Conservation (phyloP, 2,113 vertebrate genomes). For the Nyctereutes procyonoides region DNA sequence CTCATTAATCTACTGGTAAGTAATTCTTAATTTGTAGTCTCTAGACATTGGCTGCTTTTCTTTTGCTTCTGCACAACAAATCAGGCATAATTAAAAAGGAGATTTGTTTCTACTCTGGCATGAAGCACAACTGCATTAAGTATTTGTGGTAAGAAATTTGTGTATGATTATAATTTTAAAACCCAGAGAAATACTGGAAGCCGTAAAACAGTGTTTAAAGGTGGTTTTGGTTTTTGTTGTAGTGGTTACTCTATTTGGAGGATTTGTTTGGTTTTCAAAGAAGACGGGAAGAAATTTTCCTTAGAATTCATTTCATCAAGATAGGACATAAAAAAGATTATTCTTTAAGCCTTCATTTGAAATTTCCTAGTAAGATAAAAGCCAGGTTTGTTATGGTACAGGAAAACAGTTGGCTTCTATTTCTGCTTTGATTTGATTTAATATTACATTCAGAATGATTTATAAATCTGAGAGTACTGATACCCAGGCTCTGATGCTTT, state of each 20-base stretch:
- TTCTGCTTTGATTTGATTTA: constrained; percentile 19
- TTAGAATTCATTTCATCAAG: constrained; percentile 48
- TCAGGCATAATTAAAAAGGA: neutral
- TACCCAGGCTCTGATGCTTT: neutral
- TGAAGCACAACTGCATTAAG: neutral
- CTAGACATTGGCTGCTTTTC: neutral
- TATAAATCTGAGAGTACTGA: neutral
- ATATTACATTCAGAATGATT: neutral
- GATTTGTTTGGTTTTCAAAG: constrained; percentile 4
- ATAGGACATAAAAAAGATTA: neutral
- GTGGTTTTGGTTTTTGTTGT: neutral
- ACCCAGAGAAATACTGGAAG: constrained; percentile 7
- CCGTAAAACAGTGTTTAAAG: neutral
- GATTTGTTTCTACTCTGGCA: constrained; percentile 7
- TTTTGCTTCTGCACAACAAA: neutral
- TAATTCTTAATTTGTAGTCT: neutral
- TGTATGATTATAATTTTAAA: constrained; percentile 28
- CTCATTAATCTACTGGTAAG: neutral
- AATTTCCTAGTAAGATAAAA: constrained; percentile 20
- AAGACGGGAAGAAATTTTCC: neutral
- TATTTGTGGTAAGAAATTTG: constrained; percentile 27
- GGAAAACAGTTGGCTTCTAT: neutral
- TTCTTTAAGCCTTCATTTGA: constrained; percentile 27
- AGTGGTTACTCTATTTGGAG: neutral
- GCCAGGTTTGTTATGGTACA: neutral